Evolutionary conservation across 2,797 vertebrate species (phyloP).

Genomic region (Lophotriccus pileatus): DNA sequence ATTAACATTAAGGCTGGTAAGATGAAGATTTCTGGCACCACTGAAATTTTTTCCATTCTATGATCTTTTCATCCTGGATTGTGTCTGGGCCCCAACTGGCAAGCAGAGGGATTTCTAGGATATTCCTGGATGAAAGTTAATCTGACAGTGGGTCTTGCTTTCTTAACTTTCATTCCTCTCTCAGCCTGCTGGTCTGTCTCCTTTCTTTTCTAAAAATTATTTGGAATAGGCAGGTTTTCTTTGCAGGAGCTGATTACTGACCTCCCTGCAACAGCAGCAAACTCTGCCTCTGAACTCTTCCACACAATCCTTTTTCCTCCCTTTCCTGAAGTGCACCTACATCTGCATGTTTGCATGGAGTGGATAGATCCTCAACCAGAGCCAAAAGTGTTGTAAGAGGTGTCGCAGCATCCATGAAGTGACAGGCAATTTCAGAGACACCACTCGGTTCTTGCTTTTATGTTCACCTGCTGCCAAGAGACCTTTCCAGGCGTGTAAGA

Average conservation of each 20-base stretch:
- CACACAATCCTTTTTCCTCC: neutral
- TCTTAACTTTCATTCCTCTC: neutral
- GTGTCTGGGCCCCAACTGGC: neutral
- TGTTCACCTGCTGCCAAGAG: neutral
- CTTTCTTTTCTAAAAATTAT: neutral
- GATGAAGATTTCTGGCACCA: neutral
- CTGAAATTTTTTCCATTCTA: neutral
- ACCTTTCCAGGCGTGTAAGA: neutral
- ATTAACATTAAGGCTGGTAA: neutral
- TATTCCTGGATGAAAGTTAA: neutral
- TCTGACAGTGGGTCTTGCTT: neutral
- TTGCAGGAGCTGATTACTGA: neutral
- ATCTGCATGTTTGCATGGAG: neutral
- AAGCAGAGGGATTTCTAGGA: neutral
- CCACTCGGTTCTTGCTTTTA: neutral
- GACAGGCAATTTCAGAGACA: neutral
- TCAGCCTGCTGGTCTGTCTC: neutral
- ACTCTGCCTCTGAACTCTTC: neutral
- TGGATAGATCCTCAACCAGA: neutral
- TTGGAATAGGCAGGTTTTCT: neutral
- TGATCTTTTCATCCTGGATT: neutral
- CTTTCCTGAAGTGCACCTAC: neutral
- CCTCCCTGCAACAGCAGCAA: neutral
- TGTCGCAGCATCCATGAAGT: neutral
- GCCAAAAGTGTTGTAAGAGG: neutral